Evolutionary conservation across 2,888 invertebrate genomes (phyloP), one percentile per base, ranked within the genome.

Genomic region (Tetrapedia diversipes): DNA sequence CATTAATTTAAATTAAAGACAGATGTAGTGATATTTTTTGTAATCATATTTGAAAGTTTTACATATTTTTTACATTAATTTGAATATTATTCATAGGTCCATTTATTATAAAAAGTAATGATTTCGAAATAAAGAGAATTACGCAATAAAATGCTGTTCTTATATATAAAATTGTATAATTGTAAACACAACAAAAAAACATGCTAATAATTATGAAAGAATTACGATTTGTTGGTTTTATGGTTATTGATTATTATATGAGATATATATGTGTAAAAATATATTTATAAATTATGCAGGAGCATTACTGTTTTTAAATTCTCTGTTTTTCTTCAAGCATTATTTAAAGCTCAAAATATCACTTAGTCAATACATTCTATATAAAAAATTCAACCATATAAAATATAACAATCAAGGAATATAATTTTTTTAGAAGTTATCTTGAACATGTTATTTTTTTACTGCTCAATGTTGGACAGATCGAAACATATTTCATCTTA

Each of bases 261-360:
- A n/a, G 19, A 49, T 67, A 69, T 66, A 61, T 80, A 77, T 75
- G 69, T 80, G 78, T 80, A 32, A 82, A 80, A 80, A 78, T 82
- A 83, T 82, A 80, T 78, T 80, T 78, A 76, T 82, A 83, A 67
- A 70, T 67, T 57, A n/a, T n/a, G 66, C 67, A 51, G 47, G 29
- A 45, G 54, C 39, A 68, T 70, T 60, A 54, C 56, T 57, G 43
- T 61, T 59, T 65, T 64, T 53, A 37, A 43, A 79, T 61, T 16
- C 22, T 54, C 43, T 32, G 16, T 24, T 43, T 57, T 29, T 49
- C 19, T 14, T 37, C 10, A 77, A 82, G 82, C 77, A 61, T 41
- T 11, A 29, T 51, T 74, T 77, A 70, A 78, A 76, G 70, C 68
- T 80, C 67, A 82, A 75, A 41, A 61, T 57, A 67, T 53, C 68